Percentiles rank a stretch among this genome's conserved stretches.
phyloP scores from a whole-genome alignment of 53 echinoderm and acorn worm genomes.

The Crossaster papposus region DNA sequence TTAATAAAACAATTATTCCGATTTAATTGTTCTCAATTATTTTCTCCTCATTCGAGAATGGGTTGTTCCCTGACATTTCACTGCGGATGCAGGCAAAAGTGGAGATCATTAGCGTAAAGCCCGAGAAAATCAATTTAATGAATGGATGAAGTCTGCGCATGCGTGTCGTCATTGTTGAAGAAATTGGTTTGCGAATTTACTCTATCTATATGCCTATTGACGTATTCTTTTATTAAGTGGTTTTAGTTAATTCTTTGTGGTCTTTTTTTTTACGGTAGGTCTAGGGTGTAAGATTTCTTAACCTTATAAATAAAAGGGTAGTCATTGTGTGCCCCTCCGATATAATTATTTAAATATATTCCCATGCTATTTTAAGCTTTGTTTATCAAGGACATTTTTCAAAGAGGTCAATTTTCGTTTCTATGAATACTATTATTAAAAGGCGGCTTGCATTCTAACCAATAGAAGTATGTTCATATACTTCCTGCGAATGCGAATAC shows the following conservation, averaged over 20 bases:
- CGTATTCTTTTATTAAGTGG: neutral
- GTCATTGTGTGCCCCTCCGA: too few species aligned
- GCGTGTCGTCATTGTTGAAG: constrained; percentile 39
- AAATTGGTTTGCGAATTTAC: neutral
- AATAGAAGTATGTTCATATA: too few species aligned
- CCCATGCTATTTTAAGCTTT: too few species aligned
- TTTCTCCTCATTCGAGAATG: constrained; percentile 3
- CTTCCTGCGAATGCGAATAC: too few species aligned
- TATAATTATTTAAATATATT: too few species aligned
- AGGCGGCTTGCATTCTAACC: too few species aligned
- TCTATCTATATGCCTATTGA: too few species aligned
- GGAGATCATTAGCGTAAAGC: constrained; percentile 28
- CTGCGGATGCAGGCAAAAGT: constrained; percentile 11
- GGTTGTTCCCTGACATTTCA: constrained; percentile 28
- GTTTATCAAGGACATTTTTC: too few species aligned
- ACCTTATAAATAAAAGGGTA: too few species aligned
- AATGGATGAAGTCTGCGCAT: constrained; percentile 39
- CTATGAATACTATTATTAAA: too few species aligned
- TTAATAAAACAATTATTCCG: constrained; percentile 30
- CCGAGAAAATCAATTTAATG: constrained; percentile 18
- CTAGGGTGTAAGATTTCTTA: too few species aligned
- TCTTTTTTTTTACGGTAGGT: neutral
- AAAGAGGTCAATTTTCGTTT: too few species aligned
- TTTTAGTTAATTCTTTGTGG: neutral
- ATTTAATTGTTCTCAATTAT: constrained; percentile 27